Percentiles rank a stretch among this genome's conserved stretches.
Evolutionary conservation across 1,140 invertebrate species (phyloP).

Genomic region (Eumaeus atala): DNA sequence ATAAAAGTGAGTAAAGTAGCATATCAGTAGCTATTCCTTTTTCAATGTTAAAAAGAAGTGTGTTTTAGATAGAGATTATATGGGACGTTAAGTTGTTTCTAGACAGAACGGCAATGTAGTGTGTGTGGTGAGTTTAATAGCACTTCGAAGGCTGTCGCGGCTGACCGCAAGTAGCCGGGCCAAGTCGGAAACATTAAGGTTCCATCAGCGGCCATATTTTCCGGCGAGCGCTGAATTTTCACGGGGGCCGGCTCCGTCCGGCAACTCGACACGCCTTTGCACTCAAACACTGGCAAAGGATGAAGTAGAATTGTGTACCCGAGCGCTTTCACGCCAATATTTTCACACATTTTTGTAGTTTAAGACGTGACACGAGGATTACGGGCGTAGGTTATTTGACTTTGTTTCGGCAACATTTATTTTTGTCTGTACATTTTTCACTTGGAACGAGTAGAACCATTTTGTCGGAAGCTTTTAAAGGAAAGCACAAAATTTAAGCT

Average conservation of each 20-base stretch:
- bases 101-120: slow-evolving; percentile 31
- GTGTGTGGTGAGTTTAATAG: slow-evolving; percentile 31
- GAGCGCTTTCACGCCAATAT: slow-evolving; percentile 46
- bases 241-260: slow-evolving; percentile 48
- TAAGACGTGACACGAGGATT: slow-evolving; percentile 25
- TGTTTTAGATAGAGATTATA: no score
- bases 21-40: no score
- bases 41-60: no score
- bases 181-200: slow-evolving; percentile 70
- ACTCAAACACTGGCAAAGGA: slow-evolving; percentile 57
- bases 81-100: slow-evolving; percentile 19
- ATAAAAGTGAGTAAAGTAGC: no score
- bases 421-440: neutral
- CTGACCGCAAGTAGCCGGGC: slow-evolving; percentile 56
- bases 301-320: slow-evolving; percentile 57
- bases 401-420: slow-evolving; percentile 2
- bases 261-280: slow-evolving; percentile 64
- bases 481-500: slow-evolving; percentile 11
- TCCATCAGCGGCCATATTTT: slow-evolving; percentile 67
- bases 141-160: slow-evolving; percentile 44
- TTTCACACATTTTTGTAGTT: slow-evolving; percentile 43
- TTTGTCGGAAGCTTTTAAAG: neutral
- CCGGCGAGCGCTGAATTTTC: slow-evolving; percentile 59
- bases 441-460: neutral
- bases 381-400: slow-evolving; percentile 1